Evolutionary conservation across 2,888 invertebrate species (phyloP).

Genomic region (Eumacrocentrus americanus): DNA sequence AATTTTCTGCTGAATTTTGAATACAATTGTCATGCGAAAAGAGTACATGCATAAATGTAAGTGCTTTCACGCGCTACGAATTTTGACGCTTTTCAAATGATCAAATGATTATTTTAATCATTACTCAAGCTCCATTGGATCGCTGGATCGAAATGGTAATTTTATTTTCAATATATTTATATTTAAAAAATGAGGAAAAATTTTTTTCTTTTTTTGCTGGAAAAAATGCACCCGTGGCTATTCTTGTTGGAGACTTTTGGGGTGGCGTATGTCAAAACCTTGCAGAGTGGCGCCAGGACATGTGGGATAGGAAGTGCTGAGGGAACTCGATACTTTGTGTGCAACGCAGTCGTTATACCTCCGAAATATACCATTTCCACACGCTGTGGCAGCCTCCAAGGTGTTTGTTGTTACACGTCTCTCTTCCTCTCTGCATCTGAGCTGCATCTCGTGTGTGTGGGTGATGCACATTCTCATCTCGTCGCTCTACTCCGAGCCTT

Average conservation of each 20-base stretch:
- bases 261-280: not conserved
- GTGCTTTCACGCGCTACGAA: not conserved
- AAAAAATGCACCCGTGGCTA: not conserved
- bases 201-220: not conserved
- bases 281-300: not conserved
- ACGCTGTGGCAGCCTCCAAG: conserved; percentile 26
- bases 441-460: not conserved
- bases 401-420: conserved; percentile 53
- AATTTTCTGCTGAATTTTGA: not conserved
- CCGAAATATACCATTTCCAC: not conserved
- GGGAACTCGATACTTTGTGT: not conserved
- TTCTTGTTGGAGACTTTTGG: not conserved
- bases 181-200: not conserved
- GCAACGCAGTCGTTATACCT: not conserved
- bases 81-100: not conserved
- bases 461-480: conserved; percentile 8
- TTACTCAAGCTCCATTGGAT: too few relatives aligned
- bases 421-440: not conserved
- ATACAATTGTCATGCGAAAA: not conserved
- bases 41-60: not conserved
- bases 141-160: too few relatives aligned
- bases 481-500: conserved; percentile 1
- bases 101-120: not conserved
- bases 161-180: not conserved
- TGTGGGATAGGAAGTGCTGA: not conserved